Percentiles rank a stretch among this genome's conserved stretches.
Evolutionary conservation across 2,797 vertebrate genomes (phyloP).

Genomic region (Pantherophis vulpinus): DNA sequence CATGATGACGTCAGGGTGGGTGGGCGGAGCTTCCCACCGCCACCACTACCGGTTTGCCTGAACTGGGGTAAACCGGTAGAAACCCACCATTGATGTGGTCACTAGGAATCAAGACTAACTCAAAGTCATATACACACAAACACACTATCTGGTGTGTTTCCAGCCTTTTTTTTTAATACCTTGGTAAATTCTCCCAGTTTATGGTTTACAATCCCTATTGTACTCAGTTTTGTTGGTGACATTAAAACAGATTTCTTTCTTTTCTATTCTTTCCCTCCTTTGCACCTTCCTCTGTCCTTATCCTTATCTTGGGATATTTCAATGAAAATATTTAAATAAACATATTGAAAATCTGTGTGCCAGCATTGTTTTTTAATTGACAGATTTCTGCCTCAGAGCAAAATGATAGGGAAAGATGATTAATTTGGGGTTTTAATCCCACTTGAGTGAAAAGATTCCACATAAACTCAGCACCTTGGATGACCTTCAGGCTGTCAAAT

Average conservation of each 20-base stretch:
- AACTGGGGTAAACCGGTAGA: too few species aligned
- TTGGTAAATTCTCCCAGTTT: too few species aligned
- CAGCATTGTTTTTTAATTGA: not conserved
- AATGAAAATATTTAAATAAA: not conserved
- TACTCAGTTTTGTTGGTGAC: too few species aligned
- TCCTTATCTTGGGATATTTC: not conserved
- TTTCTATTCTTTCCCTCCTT: constrained; percentile 35
- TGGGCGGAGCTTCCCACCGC: too few species aligned
- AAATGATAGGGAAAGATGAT: not conserved
- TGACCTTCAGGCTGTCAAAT: not conserved
- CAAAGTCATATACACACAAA: not conserved
- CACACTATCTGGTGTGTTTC: not conserved
- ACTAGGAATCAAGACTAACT: not conserved
- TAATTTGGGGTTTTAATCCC: not conserved
- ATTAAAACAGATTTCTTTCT: constrained; percentile 29
- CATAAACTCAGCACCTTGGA: not conserved
- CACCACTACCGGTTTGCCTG: too few species aligned
- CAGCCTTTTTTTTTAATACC: too few species aligned
- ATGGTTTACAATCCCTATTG: too few species aligned
- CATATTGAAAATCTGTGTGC: not conserved
- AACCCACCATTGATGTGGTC: not conserved
- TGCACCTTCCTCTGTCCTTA: not conserved
- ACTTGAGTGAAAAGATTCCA: not conserved
- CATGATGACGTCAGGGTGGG: too few species aligned
- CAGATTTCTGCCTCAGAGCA: not conserved